A percentile compares a stretch with the other conserved stretches of the same genome.
Evolutionary conservation across 1,140 invertebrate species (phyloP).

Genomic region (Vollenhovia emeryi): DNA sequence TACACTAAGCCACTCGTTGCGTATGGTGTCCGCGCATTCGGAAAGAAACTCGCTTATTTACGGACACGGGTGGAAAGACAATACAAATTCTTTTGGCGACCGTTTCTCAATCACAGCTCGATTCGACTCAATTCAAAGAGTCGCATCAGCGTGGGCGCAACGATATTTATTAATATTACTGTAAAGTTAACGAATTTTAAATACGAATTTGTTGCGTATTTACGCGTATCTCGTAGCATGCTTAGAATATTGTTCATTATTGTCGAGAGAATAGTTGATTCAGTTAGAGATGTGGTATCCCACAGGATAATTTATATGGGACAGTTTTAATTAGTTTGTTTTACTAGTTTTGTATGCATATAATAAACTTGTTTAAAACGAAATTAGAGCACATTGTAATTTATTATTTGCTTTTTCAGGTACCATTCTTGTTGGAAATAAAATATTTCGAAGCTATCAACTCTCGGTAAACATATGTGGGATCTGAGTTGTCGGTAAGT

Average conservation of each 20-base stretch:
- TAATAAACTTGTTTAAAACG: neutral
- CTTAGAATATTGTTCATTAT: neutral
- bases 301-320: neutral
- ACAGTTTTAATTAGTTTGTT: neutral
- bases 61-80: no score
- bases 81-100: no score
- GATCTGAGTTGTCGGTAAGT: conserved; percentile 43
- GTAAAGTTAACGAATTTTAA: neutral
- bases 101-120: no score
- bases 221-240: neutral
- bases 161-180: neutral
- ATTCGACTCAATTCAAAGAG: no score
- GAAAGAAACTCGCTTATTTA: no score
- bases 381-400: neutral
- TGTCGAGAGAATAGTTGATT: neutral
- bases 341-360: neutral
- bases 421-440: neutral
- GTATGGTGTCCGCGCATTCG: no score
- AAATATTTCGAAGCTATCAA: conserved; percentile 9
- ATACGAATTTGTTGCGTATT: neutral
- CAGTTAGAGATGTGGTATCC: neutral
- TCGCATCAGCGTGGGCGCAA: no score
- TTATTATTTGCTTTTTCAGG: neutral
- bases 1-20: no score
- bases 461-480: conserved; percentile 7